Percentiles rank a stretch among this genome's conserved stretches.
Conservation (phyloP, 2,797 vertebrate species). For the Peromyscus eremicus region DNA sequence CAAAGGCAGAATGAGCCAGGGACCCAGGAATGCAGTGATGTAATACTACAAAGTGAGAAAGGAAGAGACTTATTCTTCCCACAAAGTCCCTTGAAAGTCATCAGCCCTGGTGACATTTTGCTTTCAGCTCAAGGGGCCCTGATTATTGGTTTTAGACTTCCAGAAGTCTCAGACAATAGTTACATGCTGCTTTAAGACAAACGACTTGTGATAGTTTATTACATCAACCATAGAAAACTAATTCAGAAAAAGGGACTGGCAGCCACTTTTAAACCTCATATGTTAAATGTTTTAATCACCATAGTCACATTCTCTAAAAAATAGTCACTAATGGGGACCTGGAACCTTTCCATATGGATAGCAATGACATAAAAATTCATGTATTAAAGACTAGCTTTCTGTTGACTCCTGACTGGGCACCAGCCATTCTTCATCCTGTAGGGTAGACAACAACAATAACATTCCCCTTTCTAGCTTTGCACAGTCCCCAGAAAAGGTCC, state of each 20-base stretch:
- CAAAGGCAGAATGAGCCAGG: background rate
- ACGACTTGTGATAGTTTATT: background rate
- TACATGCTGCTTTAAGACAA: background rate
- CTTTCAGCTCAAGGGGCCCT: background rate
- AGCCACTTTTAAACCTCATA: background rate
- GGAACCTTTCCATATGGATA: background rate
- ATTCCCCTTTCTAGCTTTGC: background rate
- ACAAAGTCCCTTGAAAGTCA: background rate
- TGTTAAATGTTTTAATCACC: background rate
- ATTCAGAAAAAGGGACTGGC: background rate
- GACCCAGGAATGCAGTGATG: background rate
- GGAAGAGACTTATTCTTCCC: background rate
- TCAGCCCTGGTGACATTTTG: background rate
- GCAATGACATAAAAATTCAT: background rate
- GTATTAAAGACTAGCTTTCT: background rate
- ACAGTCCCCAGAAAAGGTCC: background rate
- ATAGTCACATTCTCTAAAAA: slow-evolving; percentile 10
- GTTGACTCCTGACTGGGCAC: background rate
- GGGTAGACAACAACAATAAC: background rate
- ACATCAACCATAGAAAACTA: background rate
- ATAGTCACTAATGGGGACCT: background rate
- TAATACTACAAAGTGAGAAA: background rate
- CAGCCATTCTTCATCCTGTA: background rate
- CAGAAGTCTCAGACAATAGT: background rate
- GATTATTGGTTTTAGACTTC: background rate